Conservation (phyloP, 2,888 invertebrate species). For the Eilema caniola region DNA sequence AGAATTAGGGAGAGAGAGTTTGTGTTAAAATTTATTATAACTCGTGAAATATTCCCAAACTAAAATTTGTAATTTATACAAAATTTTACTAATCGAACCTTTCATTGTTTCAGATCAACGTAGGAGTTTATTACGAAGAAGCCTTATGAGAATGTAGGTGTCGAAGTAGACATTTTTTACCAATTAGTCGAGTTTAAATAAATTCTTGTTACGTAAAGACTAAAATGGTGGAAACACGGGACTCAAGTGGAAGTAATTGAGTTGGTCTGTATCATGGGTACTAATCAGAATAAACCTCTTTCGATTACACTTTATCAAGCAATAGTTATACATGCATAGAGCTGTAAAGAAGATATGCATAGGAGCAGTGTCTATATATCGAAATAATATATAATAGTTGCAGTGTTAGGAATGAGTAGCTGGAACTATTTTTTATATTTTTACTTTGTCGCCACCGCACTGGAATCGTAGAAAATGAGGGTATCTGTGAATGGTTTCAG, state of each 20-base stretch:
- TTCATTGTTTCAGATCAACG: conserved; percentile 81
- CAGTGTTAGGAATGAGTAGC: conserved; percentile 42
- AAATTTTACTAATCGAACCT: conserved; percentile 25
- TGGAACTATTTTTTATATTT: conserved; percentile 36
- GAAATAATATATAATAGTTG: conserved; percentile 41
- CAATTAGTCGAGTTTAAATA: conserved; percentile 75
- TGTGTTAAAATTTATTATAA: conserved; percentile 24
- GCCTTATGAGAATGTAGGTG: conserved; percentile 85
- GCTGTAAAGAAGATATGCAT: conserved; percentile 42
- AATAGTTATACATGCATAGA: conserved; percentile 45
- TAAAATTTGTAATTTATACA: conserved; percentile 10
- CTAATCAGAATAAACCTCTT: conserved; percentile 52
- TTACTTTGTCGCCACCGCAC: conserved; percentile 30
- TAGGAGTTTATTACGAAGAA: conserved; percentile 86
- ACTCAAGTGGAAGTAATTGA: conserved; percentile 75
- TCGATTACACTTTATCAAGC: conserved; percentile 50
- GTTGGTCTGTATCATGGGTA: conserved; percentile 60
- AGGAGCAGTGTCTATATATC: conserved; percentile 43
- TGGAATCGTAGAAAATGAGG: conserved; percentile 18
- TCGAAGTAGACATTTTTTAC: conserved; percentile 83
- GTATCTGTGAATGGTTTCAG: conserved; percentile 23
- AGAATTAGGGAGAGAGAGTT: conserved; percentile 16
- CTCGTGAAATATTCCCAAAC: conserved; percentile 29
- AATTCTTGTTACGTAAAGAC: conserved; percentile 76
- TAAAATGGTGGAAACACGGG: conserved; percentile 77